phyloP scores from a whole-genome alignment of 2,113 vertebrate species.

The Pedetes capensis region DNA sequence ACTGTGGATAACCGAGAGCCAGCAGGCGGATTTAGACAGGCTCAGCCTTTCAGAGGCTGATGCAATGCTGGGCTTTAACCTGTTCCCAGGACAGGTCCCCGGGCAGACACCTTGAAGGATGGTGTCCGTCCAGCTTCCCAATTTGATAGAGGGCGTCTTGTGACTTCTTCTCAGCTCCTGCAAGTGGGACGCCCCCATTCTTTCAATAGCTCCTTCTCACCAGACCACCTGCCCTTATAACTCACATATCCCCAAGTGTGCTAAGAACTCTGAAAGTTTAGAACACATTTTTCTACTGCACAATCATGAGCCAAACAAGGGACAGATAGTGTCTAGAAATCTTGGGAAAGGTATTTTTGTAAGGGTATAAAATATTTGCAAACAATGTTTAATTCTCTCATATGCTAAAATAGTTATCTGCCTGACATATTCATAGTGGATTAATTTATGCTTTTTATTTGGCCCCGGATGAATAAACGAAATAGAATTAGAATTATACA shows the following conservation, averaged over 20 bases:
- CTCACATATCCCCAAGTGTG: fast-evolving
- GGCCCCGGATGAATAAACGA: slow-evolving; percentile 79
- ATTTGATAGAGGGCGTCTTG: no score
- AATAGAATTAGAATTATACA: slow-evolving; percentile 82
- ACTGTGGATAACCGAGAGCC: no score
- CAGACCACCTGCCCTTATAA: fast-evolving
- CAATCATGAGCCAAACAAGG: not conserved
- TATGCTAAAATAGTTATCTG: slow-evolving; percentile 77
- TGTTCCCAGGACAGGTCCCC: not conserved
- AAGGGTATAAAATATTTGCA: slow-evolving; percentile 46
- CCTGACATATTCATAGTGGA: slow-evolving; percentile 73
- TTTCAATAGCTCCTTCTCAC: not conserved
- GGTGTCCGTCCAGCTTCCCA: not conserved
- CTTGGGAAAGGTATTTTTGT: slow-evolving; percentile 27
- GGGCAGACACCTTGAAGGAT: not conserved
- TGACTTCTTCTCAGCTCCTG: no score
- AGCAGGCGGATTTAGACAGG: not conserved
- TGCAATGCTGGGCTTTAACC: fast-evolving
- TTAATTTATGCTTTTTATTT: slow-evolving; percentile 84
- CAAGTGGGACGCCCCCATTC: not conserved
- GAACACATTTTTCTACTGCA: not conserved
- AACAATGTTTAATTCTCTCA: slow-evolving; percentile 72
- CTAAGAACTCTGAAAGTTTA: no score
- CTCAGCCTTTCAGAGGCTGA: fast-evolving
- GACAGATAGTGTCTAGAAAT: not conserved